Base-by-base conservation (phyloP, 2,113 vertebrate species). In the Australoheros scitulus region DNA sequence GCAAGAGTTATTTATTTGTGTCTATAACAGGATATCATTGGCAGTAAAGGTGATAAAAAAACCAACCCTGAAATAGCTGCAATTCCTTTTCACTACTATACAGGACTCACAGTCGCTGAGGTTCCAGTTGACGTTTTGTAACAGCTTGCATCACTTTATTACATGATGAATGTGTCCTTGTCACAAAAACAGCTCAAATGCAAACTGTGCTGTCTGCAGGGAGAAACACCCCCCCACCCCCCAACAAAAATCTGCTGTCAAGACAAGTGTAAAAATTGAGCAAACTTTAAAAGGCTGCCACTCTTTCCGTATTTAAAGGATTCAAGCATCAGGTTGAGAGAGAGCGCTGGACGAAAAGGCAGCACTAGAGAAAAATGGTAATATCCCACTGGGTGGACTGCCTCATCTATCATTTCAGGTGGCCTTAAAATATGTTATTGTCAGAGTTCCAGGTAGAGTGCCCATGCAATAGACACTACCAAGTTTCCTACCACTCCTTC, bases 81-180 rank as follows among this genome's bases (percentile, higher is more conserved):
- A 61, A 77, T 85, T 89, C 61, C 78, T 86, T 79, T 87, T 81
- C 81, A 68, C 79, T 58, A 26, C 74, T 56, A 61, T 79, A 79
- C 70, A 79, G 61, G 64, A 72, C 77, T 78, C 86, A 57, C 76
- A 81, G 58, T 87, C 3, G 80, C 82, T 80, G 91, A 88, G 83
- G 91, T 93, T 87, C 83, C 87, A 86, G 91, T 90, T 81, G 80
- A 50, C 7, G 47, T 89, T 89, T 92, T 88, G 79, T 90, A 88
- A 80, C 89, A 81, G 87, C 82, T 82, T 91, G 81, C 89, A 91
- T 95, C 90, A 91, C 87, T 93, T 92, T 87, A 94, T 92, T 91
- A 85, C 80, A 92, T 95, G 94, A 95, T 95, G 77, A 94, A 95
- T 96, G 94, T 87, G 61, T 80, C 84, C 85, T 89, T 93, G 91